These are phyloP conservation scores for Matsumurasca onukii DNA, from an alignment of 1,140 invertebrate species.

Conservation along the genomic window DNA sequence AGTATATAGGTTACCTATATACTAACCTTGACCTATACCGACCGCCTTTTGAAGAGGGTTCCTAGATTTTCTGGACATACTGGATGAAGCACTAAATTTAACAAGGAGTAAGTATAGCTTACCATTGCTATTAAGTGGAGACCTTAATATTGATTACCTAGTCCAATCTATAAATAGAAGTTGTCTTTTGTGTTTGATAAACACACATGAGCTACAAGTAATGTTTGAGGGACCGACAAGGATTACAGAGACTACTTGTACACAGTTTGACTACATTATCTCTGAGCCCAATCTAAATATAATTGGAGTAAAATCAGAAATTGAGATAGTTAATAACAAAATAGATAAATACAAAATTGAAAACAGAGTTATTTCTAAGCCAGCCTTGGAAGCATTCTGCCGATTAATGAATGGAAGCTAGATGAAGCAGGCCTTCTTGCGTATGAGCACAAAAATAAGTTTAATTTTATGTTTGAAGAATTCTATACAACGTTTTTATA, in stretches of 20 bases:
- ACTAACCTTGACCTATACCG: no score
- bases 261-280: not conserved
- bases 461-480: not conserved
- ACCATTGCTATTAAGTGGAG: not conserved
- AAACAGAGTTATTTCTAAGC: not conserved
- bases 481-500: not conserved
- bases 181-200: not conserved
- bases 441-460: not conserved
- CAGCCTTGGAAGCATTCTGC: not conserved
- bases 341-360: not conserved
- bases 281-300: not conserved
- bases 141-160: not conserved
- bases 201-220: not conserved
- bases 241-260: not conserved
- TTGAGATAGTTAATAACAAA: not conserved
- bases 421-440: not conserved
- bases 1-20: no score
- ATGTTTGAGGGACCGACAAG: not conserved
- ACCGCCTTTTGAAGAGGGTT: no score
- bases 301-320: not conserved
- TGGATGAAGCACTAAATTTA: not conserved
- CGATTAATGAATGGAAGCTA: not conserved
- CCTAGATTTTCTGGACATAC: no score
- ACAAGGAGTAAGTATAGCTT: no score
- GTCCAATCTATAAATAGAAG: not conserved